Evolutionary conservation across 1,140 invertebrate genomes (phyloP).

Genomic region (Radopholus similis): DNA sequence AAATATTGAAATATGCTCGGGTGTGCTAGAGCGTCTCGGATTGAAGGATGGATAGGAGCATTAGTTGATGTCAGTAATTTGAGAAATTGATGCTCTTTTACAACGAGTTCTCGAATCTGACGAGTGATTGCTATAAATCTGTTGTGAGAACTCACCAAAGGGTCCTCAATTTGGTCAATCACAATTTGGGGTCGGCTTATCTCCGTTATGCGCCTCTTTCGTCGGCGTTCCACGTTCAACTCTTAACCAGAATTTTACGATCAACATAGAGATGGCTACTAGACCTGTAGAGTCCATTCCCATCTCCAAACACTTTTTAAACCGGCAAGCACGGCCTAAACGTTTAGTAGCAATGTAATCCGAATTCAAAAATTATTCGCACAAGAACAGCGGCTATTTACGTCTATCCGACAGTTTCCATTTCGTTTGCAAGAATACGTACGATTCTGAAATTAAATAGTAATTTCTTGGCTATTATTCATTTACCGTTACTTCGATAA

Average conservation of each 20-base stretch:
- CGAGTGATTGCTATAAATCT: background rate
- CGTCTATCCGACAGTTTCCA: conserved; percentile 56
- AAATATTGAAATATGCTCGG: conserved; percentile 36
- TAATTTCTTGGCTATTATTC: background rate
- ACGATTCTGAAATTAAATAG: conserved; percentile 47
- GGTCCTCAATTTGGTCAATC: conserved; percentile 36
- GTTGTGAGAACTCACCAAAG: conserved; percentile 8
- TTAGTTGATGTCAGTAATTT: conserved; percentile 44
- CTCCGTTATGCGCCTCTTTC: conserved; percentile 45
- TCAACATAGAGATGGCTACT: background rate
- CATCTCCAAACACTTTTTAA: conserved; percentile 53
- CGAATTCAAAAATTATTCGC: conserved; percentile 20
- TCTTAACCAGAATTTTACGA: conserved; percentile 31
- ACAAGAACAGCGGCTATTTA: conserved; percentile 47
- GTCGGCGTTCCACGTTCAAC: conserved; percentile 53
- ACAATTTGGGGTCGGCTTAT: background rate
- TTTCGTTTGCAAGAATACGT: conserved; percentile 57
- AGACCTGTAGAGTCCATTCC: conserved; percentile 51
- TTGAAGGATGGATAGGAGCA: conserved; percentile 45
- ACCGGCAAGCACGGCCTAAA: conserved; percentile 39
- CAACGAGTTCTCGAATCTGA: conserved; percentile 26
- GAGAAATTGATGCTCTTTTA: conserved; percentile 49
- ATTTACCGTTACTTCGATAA: conserved; percentile 46
- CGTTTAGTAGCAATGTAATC: background rate
- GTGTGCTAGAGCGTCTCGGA: conserved; percentile 36